Percentiles rank a stretch among this genome's conserved stretches.
phyloP scores from a whole-genome alignment of 1,140 invertebrate species.

The Cataglyphis hispanica region DNA sequence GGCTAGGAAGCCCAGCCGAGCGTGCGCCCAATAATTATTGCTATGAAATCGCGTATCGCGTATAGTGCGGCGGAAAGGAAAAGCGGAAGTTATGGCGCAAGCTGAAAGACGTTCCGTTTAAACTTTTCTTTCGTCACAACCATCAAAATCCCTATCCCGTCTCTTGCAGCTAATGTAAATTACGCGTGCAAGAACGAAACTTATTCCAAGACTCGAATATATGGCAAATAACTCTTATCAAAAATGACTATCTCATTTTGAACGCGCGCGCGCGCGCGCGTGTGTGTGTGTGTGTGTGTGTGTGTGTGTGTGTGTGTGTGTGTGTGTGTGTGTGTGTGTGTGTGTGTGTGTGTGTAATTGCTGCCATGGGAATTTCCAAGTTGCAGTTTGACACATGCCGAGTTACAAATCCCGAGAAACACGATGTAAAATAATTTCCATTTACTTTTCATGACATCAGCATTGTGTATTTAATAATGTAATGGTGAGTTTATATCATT shows the following conservation, averaged over 20 bases:
- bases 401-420: slow-evolving; percentile 7
- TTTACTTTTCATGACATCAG: background rate
- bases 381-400: background rate
- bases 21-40: slow-evolving; percentile 53
- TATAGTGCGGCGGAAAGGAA: slow-evolving; percentile 17
- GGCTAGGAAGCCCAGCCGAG: background rate
- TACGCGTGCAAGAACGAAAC: background rate
- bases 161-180: background rate
- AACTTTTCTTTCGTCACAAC: background rate
- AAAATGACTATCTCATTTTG: background rate
- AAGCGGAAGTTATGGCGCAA: slow-evolving; percentile 37
- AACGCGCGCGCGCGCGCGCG: too few species aligned
- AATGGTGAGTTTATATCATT: background rate
- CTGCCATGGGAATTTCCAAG: slow-evolving; percentile 14
- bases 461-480: background rate
- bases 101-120: background rate
- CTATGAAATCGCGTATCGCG: slow-evolving; percentile 40
- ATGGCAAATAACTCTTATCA: background rate
- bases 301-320: background rate
- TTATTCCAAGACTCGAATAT: background rate
- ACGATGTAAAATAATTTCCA: background rate
- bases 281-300: too few species aligned
- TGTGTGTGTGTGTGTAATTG: background rate
- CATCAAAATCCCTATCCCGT: background rate
- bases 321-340: too few species aligned